Percentiles rank a stretch among this genome's conserved stretches.
These are phyloP conservation scores for Lagodon rhomboides DNA, from an alignment of 2,797 vertebrate genomes.

Conservation along the genomic window DNA sequence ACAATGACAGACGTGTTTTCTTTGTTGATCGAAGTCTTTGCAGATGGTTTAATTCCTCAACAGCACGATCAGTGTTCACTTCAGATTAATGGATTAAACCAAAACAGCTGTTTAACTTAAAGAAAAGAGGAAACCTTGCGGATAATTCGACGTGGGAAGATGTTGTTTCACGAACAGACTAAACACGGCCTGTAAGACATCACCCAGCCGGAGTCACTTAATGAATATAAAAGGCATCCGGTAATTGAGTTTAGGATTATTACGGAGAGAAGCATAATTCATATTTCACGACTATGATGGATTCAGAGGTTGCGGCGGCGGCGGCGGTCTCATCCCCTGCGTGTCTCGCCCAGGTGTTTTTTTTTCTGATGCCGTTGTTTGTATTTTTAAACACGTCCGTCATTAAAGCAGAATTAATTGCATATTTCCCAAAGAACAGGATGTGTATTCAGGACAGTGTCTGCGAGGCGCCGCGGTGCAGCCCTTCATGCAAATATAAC, in stretches of 20 bases:
- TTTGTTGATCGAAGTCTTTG: too few species aligned
- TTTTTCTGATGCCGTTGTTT: neutral
- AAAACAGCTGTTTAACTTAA: neutral
- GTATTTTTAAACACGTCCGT: neutral
- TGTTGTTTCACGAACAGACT: neutral
- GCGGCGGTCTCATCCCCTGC: neutral
- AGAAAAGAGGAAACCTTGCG: neutral
- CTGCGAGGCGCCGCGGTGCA: conserved; percentile 3
- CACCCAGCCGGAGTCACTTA: neutral
- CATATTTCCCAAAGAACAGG: neutral
- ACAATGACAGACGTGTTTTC: too few species aligned
- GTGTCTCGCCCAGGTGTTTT: neutral
- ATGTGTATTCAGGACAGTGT: conserved; percentile 6
- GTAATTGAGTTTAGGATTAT: conserved; percentile 5
- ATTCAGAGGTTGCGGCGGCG: neutral
- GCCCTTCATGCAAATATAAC: conserved; percentile 19
- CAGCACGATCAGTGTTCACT: too few species aligned
- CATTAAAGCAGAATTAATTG: neutral
- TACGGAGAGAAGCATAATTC: neutral
- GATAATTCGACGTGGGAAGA: too few species aligned
- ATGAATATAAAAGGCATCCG: neutral
- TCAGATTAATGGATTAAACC: too few species aligned
- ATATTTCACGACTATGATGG: neutral
- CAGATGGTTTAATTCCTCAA: too few species aligned
- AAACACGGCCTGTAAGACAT: neutral